Conservation (phyloP, 2,888 invertebrate species). For the Creontiades dilutus region DNA sequence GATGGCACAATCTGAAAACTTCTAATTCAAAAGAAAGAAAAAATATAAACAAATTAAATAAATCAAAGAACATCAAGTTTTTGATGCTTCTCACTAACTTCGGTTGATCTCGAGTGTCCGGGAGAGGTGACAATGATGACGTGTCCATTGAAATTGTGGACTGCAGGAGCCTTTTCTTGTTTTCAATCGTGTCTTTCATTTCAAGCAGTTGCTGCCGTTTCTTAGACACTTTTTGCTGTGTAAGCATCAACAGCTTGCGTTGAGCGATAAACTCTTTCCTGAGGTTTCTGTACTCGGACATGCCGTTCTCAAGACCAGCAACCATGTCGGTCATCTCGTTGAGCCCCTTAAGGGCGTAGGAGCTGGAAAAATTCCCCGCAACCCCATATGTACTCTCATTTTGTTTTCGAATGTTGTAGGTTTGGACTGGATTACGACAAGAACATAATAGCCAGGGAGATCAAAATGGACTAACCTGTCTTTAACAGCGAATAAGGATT, state of each 20-base stretch:
- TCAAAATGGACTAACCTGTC: slow-evolving; percentile 35
- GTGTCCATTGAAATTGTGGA: slow-evolving; percentile 62
- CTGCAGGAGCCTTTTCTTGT: slow-evolving; percentile 53
- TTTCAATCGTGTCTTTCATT: slow-evolving; percentile 59
- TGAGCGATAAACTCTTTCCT: slow-evolving; percentile 43
- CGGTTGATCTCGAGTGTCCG: slow-evolving; percentile 49
- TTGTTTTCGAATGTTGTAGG: background rate
- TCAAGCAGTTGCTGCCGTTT: slow-evolving; percentile 52
- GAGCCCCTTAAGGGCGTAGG: slow-evolving; percentile 54
- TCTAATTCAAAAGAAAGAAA: slow-evolving; percentile 15
- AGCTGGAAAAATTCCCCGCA: slow-evolving; percentile 61
- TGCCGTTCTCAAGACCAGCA: slow-evolving; percentile 38
- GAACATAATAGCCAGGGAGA: slow-evolving; percentile 2
- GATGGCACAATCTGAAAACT: background rate
- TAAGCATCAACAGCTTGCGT: slow-evolving; percentile 49
- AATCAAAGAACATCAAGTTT: slow-evolving; percentile 19
- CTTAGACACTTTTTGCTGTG: slow-evolving; percentile 56
- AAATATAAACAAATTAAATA: background rate
- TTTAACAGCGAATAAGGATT: background rate
- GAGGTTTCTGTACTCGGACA: slow-evolving; percentile 50
- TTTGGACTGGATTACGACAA: background rate
- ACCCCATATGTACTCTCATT: background rate
- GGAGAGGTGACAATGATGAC: slow-evolving; percentile 61
- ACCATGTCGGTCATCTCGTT: slow-evolving; percentile 57
- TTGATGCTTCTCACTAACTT: slow-evolving; percentile 63